These are phyloP conservation scores for Brenthis daphne DNA, from an alignment of 2,888 invertebrate genomes.

Conservation along the genomic window DNA sequence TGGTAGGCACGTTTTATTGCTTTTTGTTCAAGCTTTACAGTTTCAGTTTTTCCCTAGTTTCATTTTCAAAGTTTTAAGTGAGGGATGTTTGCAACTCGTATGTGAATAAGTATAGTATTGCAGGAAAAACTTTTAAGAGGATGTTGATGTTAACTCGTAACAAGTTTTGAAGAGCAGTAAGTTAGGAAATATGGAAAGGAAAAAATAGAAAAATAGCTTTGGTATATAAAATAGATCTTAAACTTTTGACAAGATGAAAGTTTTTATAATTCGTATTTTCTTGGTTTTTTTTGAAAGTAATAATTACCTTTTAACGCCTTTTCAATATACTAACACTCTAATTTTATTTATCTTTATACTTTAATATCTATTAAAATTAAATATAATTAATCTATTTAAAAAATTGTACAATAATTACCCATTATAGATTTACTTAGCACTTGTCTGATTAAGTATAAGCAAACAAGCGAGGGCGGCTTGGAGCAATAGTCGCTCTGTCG, in stretches of 20 bases:
- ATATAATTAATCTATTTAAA: too few relatives aligned
- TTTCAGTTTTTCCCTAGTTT: conserved; percentile 18
- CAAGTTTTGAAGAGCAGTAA: conserved; percentile 3
- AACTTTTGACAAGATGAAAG: background rate
- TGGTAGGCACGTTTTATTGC: conserved; percentile 13
- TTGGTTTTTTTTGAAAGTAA: too few relatives aligned
- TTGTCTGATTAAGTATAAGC: too few relatives aligned
- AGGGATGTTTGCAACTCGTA: conserved; percentile 11
- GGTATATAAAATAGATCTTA: background rate
- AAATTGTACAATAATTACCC: too few relatives aligned
- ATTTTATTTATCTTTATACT: too few relatives aligned
- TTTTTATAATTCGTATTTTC: too few relatives aligned
- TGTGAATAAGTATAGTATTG: conserved; percentile 13
- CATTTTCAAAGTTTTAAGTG: conserved; percentile 17
- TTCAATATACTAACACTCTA: too few relatives aligned
- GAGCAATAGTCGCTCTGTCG: too few relatives aligned
- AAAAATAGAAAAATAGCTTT: conserved; percentile 4
- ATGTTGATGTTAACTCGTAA: conserved; percentile 11
- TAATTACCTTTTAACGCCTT: too few relatives aligned
- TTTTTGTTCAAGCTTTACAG: conserved; percentile 17
- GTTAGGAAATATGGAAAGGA: background rate
- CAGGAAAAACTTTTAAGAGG: conserved; percentile 10
- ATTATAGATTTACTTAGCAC: too few relatives aligned
- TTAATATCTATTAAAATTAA: too few relatives aligned
- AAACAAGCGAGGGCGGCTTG: too few relatives aligned